Evolutionary conservation across 2,113 vertebrate species (phyloP).

Genomic region (Struthio camelus): DNA sequence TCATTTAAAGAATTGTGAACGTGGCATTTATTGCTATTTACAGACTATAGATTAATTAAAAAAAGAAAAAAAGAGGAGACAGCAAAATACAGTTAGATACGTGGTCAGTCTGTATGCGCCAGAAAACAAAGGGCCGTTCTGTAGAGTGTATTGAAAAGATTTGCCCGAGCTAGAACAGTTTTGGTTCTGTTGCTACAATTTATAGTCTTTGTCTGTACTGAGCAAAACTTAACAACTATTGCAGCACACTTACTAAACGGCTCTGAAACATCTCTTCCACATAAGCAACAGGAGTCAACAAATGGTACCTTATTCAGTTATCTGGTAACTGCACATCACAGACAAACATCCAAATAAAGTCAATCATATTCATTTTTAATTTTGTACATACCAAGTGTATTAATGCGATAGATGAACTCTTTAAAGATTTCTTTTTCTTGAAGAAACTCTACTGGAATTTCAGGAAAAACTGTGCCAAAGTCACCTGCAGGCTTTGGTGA

Average conservation of each 20-base stretch:
- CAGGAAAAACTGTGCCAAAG: slow-evolving; percentile 90
- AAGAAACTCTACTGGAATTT: slow-evolving; percentile 97
- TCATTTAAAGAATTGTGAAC: not conserved
- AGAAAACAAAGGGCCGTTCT: not conserved
- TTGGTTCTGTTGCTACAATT: not conserved
- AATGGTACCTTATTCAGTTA: not conserved
- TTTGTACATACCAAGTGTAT: slow-evolving; percentile 86
- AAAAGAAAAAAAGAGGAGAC: fast-evolving
- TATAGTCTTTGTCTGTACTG: not conserved
- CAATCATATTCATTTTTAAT: not conserved
- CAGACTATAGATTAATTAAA: not conserved
- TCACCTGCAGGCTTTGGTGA: slow-evolving; percentile 90
- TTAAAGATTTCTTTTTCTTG: slow-evolving; percentile 97
- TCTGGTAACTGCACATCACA: not conserved
- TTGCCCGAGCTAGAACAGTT: fast-evolving
- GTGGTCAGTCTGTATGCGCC: not conserved
- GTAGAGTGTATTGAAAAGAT: not conserved
- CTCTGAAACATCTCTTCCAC: not conserved
- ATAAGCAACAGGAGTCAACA: not conserved
- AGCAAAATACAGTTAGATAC: not conserved
- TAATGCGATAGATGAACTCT: slow-evolving; percentile 96
- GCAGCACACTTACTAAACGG: not conserved
- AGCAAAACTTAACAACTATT: not conserved
- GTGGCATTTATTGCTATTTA: not conserved
- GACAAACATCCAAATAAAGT: not conserved